Conservation (phyloP, 1,140 invertebrate genomes). For the Drosophila melanogaster region DNA sequence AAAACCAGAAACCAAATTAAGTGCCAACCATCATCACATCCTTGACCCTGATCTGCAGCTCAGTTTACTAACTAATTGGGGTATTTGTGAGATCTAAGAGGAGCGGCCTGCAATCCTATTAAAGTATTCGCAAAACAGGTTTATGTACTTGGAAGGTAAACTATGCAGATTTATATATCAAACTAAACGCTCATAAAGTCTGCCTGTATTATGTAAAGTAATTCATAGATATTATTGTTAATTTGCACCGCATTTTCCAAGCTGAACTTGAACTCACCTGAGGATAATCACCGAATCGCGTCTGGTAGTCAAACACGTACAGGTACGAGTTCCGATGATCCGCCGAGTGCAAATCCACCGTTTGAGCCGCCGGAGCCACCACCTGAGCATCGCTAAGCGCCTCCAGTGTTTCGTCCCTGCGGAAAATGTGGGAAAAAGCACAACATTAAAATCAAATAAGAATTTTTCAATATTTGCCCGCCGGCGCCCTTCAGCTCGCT, state of each 20-base stretch:
- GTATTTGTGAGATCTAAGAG: no score
- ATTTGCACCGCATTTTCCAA: neutral
- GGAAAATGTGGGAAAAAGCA: conserved; percentile 10
- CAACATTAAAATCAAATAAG: conserved; percentile 51
- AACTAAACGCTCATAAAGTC: no score
- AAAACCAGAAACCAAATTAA: conserved; percentile 13
- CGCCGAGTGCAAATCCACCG: conserved; percentile 95
- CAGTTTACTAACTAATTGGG: no score
- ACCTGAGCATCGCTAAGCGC: conserved; percentile 96
- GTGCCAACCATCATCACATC: neutral
- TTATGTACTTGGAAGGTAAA: no score
- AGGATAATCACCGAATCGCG: conserved; percentile 94
- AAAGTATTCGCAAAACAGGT: no score
- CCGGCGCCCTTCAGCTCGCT: neutral
- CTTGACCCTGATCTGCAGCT: neutral
- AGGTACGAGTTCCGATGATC: conserved; percentile 93
- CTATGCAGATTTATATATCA: no score
- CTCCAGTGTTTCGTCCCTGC: conserved; percentile 95
- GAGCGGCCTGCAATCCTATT: no score
- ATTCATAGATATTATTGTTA: no score
- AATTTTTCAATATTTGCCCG: conserved; percentile 51
- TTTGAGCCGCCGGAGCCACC: conserved; percentile 96
- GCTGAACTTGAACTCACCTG: conserved; percentile 87
- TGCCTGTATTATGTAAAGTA: no score
- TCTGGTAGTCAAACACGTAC: conserved; percentile 97